Base-by-base conservation (phyloP, 2,888 invertebrate genomes). In the Cordilura impudica region DNA sequence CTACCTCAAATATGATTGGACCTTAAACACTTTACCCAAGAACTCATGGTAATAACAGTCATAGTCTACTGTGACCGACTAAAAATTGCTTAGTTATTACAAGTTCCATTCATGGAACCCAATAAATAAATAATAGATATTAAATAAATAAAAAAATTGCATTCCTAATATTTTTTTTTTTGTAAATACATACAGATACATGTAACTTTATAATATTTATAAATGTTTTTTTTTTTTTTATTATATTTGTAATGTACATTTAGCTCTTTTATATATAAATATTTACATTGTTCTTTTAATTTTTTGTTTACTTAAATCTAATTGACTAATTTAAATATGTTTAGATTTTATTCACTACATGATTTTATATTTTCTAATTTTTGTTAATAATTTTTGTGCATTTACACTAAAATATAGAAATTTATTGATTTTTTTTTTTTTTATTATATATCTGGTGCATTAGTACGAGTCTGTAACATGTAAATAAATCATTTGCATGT, bases 391-490 rank as follows among this genome's bases (percentile, higher is more conserved):
- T 12, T 49, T 29, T 49, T 65, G 47, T 72, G 47, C 47, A 61
- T 29, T 45, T 67, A 61, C 47, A 66, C 53, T 51, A 45, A 26
- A 31, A 71, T 39, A 56, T 39, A 39, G n/a, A 39, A n/a, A 29
- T 69, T 43, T 43, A 14, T 29, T 63, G 21, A 53, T 14, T 8
- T 45, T 26, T 18, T 23, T 26, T 26, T 8, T 65, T 53, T 74
- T 78, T 21, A 47, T 67, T 49, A 51, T 51, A 56, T 53, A 39
- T 72, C 49, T 78, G 39, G 71, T 71, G 74, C 58, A 49, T 65
- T 72, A 63, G 45, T 66, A 67, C n/a, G n/a, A n/a, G n/a, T n/a
- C n/a, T 74, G 8, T 66, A 61, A 78, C 35, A 78, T 69, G 51
- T 73, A 70, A n/a, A n/a, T n/a, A n/a, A 65, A 45, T 54, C 16